Percentiles rank a stretch among this genome's conserved stretches.
phyloP scores from a whole-genome alignment of 2,888 invertebrate genomes.

The Cactoblastis cactorum region DNA sequence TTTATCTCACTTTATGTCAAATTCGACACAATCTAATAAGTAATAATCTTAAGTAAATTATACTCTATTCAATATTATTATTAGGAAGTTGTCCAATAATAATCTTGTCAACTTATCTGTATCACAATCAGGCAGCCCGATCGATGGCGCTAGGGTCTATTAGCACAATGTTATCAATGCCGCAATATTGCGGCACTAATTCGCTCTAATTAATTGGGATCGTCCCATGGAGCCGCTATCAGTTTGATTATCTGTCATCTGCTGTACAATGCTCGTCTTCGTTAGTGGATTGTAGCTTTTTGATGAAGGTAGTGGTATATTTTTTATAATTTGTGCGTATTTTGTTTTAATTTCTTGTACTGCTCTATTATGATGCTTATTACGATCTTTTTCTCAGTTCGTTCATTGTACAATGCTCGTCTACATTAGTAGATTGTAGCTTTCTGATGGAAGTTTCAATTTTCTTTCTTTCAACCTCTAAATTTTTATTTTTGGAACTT shows the following conservation, averaged over 20 bases:
- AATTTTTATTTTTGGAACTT: not conserved
- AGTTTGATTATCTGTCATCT: conserved; percentile 6
- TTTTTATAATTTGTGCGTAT: not conserved
- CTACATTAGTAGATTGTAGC: not conserved
- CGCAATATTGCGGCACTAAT: not conserved
- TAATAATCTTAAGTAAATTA: too few species aligned
- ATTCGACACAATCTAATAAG: too few species aligned
- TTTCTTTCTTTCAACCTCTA: not conserved
- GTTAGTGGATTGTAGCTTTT: not conserved
- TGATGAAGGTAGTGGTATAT: not conserved
- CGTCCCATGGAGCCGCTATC: not conserved
- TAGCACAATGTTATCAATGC: conserved; percentile 1
- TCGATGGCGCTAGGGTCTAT: not conserved
- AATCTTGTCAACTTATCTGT: not conserved
- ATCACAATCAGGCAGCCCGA: not conserved
- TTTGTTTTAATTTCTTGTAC: not conserved
- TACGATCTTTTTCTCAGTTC: too few species aligned
- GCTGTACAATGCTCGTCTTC: not conserved
- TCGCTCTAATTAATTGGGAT: not conserved
- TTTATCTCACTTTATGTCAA: too few species aligned
- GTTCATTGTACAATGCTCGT: not conserved
- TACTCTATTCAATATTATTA: too few species aligned
- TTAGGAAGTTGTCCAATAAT: too few species aligned
- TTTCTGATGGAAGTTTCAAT: not conserved
- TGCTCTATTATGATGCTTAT: not conserved